phyloP scores from a whole-genome alignment of 2,888 invertebrate genomes.

The Aelia acuminata region DNA sequence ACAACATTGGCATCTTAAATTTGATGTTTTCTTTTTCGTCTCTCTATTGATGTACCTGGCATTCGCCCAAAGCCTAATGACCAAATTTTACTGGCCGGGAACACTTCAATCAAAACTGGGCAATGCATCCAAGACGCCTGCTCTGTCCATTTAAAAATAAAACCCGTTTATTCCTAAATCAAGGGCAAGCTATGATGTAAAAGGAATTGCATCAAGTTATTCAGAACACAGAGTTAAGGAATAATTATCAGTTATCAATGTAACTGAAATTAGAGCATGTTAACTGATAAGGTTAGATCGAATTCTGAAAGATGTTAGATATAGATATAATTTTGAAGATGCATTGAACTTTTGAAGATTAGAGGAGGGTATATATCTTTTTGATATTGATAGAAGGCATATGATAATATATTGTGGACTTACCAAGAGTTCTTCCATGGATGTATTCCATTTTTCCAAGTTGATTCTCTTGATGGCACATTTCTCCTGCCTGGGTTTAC shows the following conservation, averaged over 20 bases:
- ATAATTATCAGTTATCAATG: background rate
- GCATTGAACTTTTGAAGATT: background rate
- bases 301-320: background rate
- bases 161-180: background rate
- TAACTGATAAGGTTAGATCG: conserved; percentile 26
- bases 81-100: conserved; percentile 10
- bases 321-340: background rate
- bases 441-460: conserved; percentile 99
- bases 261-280: conserved; percentile 2
- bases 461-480: conserved; percentile 99
- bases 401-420: conserved; percentile 69
- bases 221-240: background rate
- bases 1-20: background rate
- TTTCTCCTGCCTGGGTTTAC: conserved; percentile 91
- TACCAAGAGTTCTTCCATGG: conserved; percentile 96
- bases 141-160: conserved; percentile 47
- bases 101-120: conserved; percentile 27
- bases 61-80: conserved; percentile 9
- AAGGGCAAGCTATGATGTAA: background rate
- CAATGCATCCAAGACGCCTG: conserved; percentile 17
- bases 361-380: background rate
- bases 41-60: conserved; percentile 46
- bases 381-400: background rate
- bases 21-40: background rate
- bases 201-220: background rate